Evolutionary conservation across 1,140 invertebrate species (phyloP).

Genomic region (Metaphire vulgaris): DNA sequence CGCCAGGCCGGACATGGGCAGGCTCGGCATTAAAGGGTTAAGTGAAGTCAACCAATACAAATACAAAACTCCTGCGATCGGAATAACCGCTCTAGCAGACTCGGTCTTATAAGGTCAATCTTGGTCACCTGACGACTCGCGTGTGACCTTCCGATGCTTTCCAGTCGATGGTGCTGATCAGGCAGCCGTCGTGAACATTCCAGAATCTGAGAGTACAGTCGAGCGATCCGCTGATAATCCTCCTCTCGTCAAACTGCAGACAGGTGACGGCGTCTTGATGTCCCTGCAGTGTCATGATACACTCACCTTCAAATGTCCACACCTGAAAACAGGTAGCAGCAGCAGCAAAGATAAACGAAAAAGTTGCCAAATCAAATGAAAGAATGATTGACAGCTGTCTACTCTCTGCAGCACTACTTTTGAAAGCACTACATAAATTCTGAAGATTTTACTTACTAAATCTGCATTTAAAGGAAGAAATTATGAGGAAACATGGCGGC

Average conservation of each 20-base stretch:
- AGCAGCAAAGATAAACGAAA: background rate
- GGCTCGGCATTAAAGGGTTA: too few relatives aligned
- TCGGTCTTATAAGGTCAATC: too few relatives aligned
- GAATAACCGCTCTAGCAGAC: too few relatives aligned
- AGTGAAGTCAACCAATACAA: too few relatives aligned
- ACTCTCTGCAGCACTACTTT: background rate
- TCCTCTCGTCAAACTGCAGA: constrained; percentile 53
- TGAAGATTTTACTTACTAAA: too few relatives aligned
- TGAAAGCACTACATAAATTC: too few relatives aligned
- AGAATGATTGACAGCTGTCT: background rate
- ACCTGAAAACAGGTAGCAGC: constrained; percentile 38
- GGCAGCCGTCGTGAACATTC: constrained; percentile 52
- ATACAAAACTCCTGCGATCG: too few relatives aligned
- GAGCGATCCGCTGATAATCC: constrained; percentile 55
- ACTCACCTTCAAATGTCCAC: constrained; percentile 52
- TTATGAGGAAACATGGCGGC: too few relatives aligned
- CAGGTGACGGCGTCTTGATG: constrained; percentile 56
- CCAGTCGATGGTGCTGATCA: constrained; percentile 58
- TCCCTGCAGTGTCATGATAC: constrained; percentile 51
- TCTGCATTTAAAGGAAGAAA: too few relatives aligned
- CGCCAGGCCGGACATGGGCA: too few relatives aligned
- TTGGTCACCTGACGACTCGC: constrained; percentile 52
- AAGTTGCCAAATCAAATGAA: background rate
- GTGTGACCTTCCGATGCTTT: constrained; percentile 58
- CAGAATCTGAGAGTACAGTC: constrained; percentile 57